These are phyloP conservation scores for Anolis sagrei DNA, from an alignment of 2,113 vertebrate genomes.

Conservation along the genomic window DNA sequence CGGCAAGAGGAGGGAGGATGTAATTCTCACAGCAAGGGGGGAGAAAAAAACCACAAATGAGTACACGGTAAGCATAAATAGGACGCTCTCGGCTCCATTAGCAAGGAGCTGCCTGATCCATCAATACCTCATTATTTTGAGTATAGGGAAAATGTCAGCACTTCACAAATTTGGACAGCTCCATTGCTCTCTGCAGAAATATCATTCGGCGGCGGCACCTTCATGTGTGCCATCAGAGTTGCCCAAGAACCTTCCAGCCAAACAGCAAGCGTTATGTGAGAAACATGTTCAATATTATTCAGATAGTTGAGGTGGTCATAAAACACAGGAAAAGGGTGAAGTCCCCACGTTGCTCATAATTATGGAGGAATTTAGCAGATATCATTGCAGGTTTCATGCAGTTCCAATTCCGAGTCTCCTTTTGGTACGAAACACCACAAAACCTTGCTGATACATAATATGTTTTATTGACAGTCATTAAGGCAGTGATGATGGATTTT, in stretches of 20 bases:
- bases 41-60: not conserved
- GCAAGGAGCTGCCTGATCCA: slow-evolving; percentile 10
- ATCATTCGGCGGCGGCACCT: not conserved
- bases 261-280: not conserved
- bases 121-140: not conserved
- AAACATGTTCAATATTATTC: not conserved
- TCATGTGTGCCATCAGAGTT: no score
- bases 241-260: not conserved
- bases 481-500: no score
- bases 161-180: slow-evolving; percentile 30
- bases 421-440: no score
- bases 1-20: not conserved
- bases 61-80: slow-evolving; percentile 10
- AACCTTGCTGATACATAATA: no score
- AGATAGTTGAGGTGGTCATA: not conserved
- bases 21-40: slow-evolving; percentile 3
- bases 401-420: no score
- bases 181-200: not conserved
- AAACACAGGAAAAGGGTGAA: no score
- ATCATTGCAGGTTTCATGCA: no score
- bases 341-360: no score
- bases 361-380: no score
- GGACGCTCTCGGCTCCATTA: not conserved
- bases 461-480: no score
- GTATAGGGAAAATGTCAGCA: not conserved